phyloP scores from a whole-genome alignment of 2,888 invertebrate species.

The Siphlonurus alternatus region DNA sequence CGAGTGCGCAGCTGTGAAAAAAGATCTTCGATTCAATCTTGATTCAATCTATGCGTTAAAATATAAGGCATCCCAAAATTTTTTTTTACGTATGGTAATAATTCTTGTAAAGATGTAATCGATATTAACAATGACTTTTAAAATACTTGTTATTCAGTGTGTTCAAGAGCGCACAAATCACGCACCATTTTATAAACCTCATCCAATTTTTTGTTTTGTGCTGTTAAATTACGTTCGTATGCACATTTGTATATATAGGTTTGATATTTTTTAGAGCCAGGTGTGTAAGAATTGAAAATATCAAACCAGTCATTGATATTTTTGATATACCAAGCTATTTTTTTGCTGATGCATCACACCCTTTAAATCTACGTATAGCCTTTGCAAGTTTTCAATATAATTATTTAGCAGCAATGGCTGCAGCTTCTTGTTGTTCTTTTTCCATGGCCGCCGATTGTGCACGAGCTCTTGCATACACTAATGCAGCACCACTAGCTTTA shows the following conservation, averaged over 20 bases:
- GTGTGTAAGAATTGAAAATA: not conserved
- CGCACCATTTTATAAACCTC: not conserved
- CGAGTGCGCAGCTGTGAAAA: not conserved
- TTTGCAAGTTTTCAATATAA: not conserved
- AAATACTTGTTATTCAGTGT: not conserved
- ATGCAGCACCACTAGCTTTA: no score
- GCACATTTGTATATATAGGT: not conserved
- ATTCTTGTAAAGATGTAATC: not conserved
- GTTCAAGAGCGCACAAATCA: not conserved
- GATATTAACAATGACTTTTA: not conserved
- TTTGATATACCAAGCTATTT: not conserved
- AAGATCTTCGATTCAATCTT: not conserved
- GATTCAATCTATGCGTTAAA: not conserved
- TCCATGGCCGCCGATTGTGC: no score
- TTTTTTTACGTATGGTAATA: not conserved
- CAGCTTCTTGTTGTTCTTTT: no score
- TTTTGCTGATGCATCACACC: not conserved
- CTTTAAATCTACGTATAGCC: not conserved
- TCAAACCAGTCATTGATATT: not conserved
- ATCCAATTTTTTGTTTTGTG: not conserved
- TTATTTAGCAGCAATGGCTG: not conserved
- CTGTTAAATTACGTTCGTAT: not conserved
- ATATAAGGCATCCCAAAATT: not conserved
- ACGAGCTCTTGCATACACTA: no score
- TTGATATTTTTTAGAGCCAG: not conserved